These are phyloP conservation scores for Pomacea canaliculata DNA, from an alignment of 2,888 invertebrate species.

Conservation along the genomic window DNA sequence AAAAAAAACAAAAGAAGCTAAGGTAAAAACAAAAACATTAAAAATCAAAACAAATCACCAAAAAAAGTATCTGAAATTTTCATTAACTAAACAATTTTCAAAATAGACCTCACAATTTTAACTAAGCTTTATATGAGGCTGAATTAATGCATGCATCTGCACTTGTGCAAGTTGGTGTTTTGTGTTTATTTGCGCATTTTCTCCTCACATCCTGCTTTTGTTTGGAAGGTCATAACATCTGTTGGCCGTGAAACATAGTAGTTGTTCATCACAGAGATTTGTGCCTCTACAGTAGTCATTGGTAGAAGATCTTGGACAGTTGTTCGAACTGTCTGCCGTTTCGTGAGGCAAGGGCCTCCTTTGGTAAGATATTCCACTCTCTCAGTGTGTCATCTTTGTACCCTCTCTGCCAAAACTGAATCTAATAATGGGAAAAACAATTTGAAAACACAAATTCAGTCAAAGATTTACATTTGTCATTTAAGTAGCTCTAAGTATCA, in stretches of 20 bases:
- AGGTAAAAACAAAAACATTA: not conserved
- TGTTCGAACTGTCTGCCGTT: slow-evolving; percentile 36
- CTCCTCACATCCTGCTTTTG: slow-evolving; percentile 60
- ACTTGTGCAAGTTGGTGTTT: too few relatives aligned
- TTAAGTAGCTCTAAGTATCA: too few relatives aligned
- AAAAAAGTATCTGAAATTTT: not conserved
- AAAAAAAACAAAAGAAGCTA: not conserved
- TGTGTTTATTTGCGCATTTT: too few relatives aligned
- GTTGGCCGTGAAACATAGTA: slow-evolving; percentile 91
- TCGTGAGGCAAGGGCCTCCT: slow-evolving; percentile 28
- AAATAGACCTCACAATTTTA: not conserved
- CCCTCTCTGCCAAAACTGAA: slow-evolving; percentile 92
- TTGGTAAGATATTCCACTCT: slow-evolving; percentile 44
- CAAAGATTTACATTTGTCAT: too few relatives aligned
- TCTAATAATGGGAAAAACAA: slow-evolving; percentile 68
- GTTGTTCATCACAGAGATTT: slow-evolving; percentile 91
- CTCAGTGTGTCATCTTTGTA: slow-evolving; percentile 68
- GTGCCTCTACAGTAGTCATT: slow-evolving; percentile 80
- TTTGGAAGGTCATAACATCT: slow-evolving; percentile 76
- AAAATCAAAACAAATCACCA: not conserved
- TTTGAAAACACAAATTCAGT: too few relatives aligned
- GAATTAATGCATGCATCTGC: too few relatives aligned
- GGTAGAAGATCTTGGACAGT: slow-evolving; percentile 54
- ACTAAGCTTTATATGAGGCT: too few relatives aligned
- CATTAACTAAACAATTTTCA: not conserved